phyloP scores from a whole-genome alignment of 2,113 vertebrate genomes.

The Gobio gobio region DNA sequence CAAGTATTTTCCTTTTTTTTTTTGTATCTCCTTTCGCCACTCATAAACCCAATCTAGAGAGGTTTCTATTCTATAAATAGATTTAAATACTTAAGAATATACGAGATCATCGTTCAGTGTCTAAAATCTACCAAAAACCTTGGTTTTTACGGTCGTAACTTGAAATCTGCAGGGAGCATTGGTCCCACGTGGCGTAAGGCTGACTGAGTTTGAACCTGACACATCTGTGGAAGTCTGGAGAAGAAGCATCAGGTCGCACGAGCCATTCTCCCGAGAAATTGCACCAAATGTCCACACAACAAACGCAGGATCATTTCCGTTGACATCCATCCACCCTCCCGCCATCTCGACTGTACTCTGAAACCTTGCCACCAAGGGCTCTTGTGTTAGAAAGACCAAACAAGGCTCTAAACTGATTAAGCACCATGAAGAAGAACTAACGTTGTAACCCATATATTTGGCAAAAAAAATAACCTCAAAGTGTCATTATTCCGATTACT shows the following conservation, averaged over 20 bases:
- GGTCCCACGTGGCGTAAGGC: slow-evolving; percentile 28
- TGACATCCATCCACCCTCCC: neutral
- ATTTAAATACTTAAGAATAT: slow-evolving; percentile 74
- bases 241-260: slow-evolving; percentile 39
- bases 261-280: slow-evolving; percentile 42
- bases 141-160: slow-evolving; percentile 59
- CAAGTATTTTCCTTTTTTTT: slow-evolving; percentile 61
- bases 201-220: slow-evolving; percentile 41
- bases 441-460: slow-evolving; percentile 65
- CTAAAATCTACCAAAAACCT: slow-evolving; percentile 69
- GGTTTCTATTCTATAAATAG: slow-evolving; percentile 74
- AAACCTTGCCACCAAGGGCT: slow-evolving; percentile 5
- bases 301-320: slow-evolving; percentile 4
- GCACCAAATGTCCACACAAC: slow-evolving; percentile 52
- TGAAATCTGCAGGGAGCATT: neutral
- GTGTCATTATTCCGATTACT: slow-evolving; percentile 7
- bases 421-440: slow-evolving; percentile 70
- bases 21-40: slow-evolving; percentile 65
- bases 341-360: slow-evolving; percentile 11
- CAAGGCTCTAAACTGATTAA: slow-evolving; percentile 67
- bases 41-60: slow-evolving; percentile 70
- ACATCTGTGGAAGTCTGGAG: slow-evolving; percentile 38
- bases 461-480: slow-evolving; percentile 37
- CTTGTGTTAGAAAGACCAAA: slow-evolving; percentile 24
- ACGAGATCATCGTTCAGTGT: slow-evolving; percentile 66